These are phyloP conservation scores for Carollia perspicillata DNA, from an alignment of 2,113 vertebrate species.

Conservation along the genomic window DNA sequence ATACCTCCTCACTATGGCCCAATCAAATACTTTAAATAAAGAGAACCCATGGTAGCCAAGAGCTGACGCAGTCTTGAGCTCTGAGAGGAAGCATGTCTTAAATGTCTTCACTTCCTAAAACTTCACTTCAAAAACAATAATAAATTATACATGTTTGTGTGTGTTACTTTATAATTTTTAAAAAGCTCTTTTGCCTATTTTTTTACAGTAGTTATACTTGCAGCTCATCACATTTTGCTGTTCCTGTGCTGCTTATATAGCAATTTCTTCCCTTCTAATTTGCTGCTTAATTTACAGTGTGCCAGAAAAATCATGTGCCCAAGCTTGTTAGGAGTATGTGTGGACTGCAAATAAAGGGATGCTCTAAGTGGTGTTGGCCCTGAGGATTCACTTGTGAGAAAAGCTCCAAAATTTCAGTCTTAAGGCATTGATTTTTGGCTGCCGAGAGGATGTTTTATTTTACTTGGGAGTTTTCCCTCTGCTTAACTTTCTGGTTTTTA, in stretches of 20 bases:
- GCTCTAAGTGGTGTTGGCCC: neutral
- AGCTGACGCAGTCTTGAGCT: neutral
- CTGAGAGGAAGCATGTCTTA: neutral
- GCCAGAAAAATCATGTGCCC: neutral
- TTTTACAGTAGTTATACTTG: neutral
- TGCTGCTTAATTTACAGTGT: conserved; percentile 29
- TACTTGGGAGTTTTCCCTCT: neutral
- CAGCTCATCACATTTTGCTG: neutral
- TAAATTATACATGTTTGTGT: neutral
- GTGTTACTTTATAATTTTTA: neutral
- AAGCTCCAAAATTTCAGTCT: neutral
- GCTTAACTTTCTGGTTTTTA: neutral
- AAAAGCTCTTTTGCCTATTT: neutral
- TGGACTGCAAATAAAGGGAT: neutral
- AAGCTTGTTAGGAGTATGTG: neutral
- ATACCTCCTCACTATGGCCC: neutral
- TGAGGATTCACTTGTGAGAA: neutral
- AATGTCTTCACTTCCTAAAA: neutral
- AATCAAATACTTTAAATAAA: neutral
- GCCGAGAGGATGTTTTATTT: neutral
- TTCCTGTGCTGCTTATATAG: neutral
- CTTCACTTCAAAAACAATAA: neutral
- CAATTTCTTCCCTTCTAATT: conserved; percentile 16
- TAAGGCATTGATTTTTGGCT: neutral
- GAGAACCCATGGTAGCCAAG: neutral